These are phyloP conservation scores for Patella ulyssiponensis DNA, from an alignment of 2,888 invertebrate genomes.

Conservation along the genomic window DNA sequence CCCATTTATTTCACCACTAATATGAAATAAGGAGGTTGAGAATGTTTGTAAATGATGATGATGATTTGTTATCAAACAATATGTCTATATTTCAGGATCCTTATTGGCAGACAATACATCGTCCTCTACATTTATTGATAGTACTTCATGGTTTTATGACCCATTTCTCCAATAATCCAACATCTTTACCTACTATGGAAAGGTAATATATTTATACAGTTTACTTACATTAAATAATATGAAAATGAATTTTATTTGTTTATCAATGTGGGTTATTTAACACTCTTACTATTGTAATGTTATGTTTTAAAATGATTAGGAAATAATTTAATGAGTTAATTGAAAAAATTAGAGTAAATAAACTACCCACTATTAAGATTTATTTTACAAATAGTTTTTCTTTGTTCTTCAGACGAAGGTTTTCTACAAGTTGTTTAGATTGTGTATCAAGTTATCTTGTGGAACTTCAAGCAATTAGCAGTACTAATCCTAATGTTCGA, in stretches of 20 bases:
- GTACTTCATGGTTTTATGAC: conserved; percentile 83
- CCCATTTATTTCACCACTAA: too few relatives aligned
- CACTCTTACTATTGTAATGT: too few relatives aligned
- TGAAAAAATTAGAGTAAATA: background rate
- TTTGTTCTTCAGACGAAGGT: conserved; percentile 77
- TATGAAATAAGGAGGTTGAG: too few relatives aligned
- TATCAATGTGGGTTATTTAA: too few relatives aligned
- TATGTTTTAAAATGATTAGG: background rate
- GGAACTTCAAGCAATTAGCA: conserved; percentile 79
- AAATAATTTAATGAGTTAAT: background rate
- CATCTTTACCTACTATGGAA: conserved; percentile 75
- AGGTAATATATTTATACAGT: conserved; percentile 59
- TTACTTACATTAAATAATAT: too few relatives aligned
- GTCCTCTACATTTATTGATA: conserved; percentile 87
- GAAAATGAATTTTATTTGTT: too few relatives aligned
- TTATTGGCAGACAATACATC: conserved; percentile 87
- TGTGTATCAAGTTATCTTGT: conserved; percentile 83
- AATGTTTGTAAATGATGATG: background rate
- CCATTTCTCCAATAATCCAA: conserved; percentile 79
- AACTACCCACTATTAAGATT: background rate
- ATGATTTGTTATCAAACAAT: background rate
- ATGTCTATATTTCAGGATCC: conserved; percentile 80
- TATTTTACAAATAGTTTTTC: background rate
- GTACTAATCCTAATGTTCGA: conserved; percentile 78
- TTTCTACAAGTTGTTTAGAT: conserved; percentile 82